Evolutionary conservation across 2,113 vertebrate genomes (phyloP).

Genomic region (Crotophaga sulcirostris): DNA sequence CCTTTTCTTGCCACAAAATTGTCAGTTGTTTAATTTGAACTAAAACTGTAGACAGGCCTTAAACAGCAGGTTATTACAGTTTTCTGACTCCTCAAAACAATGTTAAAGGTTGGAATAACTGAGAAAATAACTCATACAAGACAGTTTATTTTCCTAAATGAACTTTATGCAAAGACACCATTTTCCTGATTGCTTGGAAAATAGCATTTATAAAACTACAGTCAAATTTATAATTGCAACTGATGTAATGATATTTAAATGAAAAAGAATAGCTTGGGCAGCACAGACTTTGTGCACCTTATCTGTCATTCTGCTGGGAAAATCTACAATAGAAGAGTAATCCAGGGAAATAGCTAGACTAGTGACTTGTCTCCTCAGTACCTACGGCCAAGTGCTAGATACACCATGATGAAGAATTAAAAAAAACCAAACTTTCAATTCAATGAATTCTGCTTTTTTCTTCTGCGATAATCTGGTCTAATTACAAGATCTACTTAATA

Average conservation of each 20-base stretch:
- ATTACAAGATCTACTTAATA: background rate
- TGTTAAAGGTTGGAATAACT: background rate
- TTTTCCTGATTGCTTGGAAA: background rate
- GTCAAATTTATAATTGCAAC: background rate
- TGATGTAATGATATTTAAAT: background rate
- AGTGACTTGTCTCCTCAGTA: background rate
- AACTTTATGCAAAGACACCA: background rate
- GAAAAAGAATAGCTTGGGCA: background rate
- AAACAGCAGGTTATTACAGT: background rate
- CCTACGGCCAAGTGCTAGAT: background rate
- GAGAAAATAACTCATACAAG: background rate
- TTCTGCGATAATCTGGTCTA: background rate
- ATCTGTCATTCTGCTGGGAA: background rate
- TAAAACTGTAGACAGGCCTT: background rate
- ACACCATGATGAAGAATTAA: background rate
- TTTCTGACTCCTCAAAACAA: background rate
- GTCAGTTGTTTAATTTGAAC: background rate
- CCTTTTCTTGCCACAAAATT: background rate
- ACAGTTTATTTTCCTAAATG: background rate
- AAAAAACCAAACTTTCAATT: background rate
- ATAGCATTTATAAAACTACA: background rate
- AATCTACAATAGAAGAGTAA: background rate
- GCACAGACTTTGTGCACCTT: background rate
- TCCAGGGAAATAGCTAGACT: background rate
- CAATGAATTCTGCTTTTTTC: background rate